Conservation (phyloP, 2,888 invertebrate genomes). For the Mesoligia furuncula region DNA sequence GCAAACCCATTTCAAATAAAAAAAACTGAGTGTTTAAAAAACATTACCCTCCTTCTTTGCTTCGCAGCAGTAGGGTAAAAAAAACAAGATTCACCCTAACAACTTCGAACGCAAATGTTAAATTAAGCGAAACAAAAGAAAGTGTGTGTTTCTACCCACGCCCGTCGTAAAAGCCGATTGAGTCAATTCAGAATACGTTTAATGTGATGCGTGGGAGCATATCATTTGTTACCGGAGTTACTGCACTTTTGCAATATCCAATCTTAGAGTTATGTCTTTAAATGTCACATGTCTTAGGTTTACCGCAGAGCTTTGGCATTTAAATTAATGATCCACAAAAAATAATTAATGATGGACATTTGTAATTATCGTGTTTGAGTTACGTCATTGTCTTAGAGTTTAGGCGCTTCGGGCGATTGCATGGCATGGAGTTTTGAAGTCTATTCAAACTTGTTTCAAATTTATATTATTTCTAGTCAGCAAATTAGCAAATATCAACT, state of each 20-base stretch:
- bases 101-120: conserved; percentile 22
- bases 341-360: conserved; percentile 27
- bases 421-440: too few relatives aligned
- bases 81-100: not conserved
- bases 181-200: conserved; percentile 43
- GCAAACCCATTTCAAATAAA: too few relatives aligned
- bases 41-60: not conserved
- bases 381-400: too few relatives aligned
- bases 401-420: not conserved
- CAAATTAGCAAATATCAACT: too few relatives aligned
- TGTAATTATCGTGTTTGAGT: too few relatives aligned
- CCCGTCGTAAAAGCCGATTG: conserved; percentile 48
- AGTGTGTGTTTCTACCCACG: conserved; percentile 52
- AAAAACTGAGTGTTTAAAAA: too few relatives aligned
- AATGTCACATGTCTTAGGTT: conserved; percentile 36
- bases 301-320: conserved; percentile 41
- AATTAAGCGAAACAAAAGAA: conserved; percentile 54
- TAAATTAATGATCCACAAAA: conserved; percentile 52
- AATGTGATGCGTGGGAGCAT: conserved; percentile 44
- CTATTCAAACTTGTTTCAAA: too few relatives aligned
- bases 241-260: conserved; percentile 56
- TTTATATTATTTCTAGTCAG: too few relatives aligned
- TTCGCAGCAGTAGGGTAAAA: not conserved
- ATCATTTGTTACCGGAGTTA: conserved; percentile 40
- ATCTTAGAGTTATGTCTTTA: conserved; percentile 47